phyloP scores from a whole-genome alignment of 2,797 vertebrate species.

The Acipenser transmontanus region DNA sequence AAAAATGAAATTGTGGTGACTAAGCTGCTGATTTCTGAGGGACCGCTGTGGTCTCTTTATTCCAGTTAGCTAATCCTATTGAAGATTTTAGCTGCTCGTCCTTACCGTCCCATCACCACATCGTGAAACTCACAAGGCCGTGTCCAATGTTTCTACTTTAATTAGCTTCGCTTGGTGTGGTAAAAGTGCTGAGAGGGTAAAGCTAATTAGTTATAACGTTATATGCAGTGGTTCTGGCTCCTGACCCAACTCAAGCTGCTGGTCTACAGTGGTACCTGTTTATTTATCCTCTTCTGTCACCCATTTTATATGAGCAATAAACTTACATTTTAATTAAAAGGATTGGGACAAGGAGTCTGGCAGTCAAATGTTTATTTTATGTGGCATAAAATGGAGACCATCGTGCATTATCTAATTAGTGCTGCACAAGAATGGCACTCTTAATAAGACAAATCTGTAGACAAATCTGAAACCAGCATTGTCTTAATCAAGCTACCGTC shows the following conservation, averaged over 20 bases:
- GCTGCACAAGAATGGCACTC: neutral
- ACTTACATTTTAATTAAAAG: slow-evolving; percentile 53
- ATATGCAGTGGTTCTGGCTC: slow-evolving; percentile 22
- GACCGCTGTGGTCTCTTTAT: slow-evolving; percentile 30
- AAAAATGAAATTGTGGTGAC: slow-evolving; percentile 22
- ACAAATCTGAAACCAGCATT: neutral
- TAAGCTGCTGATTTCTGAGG: slow-evolving; percentile 24
- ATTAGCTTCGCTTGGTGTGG: slow-evolving; percentile 46
- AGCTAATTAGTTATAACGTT: slow-evolving; percentile 48
- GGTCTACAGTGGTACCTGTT: slow-evolving; percentile 34
- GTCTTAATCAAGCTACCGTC: neutral
- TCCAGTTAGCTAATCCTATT: slow-evolving; percentile 33
- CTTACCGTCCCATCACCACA: slow-evolving; percentile 24
- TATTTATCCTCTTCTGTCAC: slow-evolving; percentile 22
- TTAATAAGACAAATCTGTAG: neutral
- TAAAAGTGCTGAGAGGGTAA: slow-evolving; percentile 41
- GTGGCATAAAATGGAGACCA: too few species aligned
- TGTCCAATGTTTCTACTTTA: slow-evolving; percentile 62
- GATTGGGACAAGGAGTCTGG: too few species aligned
- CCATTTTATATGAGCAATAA: slow-evolving; percentile 25
- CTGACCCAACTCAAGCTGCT: slow-evolving; percentile 15
- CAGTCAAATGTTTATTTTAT: too few species aligned
- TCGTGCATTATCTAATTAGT: too few species aligned
- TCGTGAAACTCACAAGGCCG: slow-evolving; percentile 50
- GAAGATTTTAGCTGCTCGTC: slow-evolving; percentile 25